phyloP scores from a whole-genome alignment of 1,140 invertebrate species.

The Caenorhabditis brenneri region DNA sequence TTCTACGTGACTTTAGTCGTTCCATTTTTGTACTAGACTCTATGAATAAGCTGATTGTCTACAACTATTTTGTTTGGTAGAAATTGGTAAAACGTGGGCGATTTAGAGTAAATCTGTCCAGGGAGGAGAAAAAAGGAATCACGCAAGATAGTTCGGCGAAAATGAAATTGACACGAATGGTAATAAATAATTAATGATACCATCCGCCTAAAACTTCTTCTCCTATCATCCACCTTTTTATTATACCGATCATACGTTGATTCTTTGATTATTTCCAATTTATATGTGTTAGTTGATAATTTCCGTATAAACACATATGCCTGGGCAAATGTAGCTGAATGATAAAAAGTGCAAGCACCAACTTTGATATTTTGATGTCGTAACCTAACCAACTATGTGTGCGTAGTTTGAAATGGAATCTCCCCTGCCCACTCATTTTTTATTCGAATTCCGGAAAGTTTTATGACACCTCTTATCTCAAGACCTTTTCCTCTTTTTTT shows the following conservation, averaged over 20 bases:
- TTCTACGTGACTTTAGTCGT: neutral
- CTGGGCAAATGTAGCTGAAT: neutral
- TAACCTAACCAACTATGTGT: neutral
- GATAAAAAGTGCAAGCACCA: neutral
- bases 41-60: neutral
- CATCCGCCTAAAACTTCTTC: neutral
- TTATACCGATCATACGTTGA: neutral
- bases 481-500: neutral
- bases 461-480: neutral
- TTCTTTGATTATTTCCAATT: neutral
- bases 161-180: neutral
- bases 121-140: too few species aligned
- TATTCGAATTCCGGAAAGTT: neutral
- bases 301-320: neutral
- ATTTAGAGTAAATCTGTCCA: too few species aligned
- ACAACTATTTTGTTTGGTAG: too few species aligned
- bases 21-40: neutral
- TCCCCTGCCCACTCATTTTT: neutral
- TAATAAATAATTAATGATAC: neutral
- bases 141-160: neutral
- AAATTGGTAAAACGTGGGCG: too few species aligned
- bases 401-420: neutral
- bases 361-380: neutral
- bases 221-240: neutral
- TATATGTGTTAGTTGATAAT: neutral